Percentiles rank a stretch among this genome's conserved stretches.
Evolutionary conservation across 2,797 vertebrate genomes (phyloP).

Genomic region (Paedocypris micromegethes): DNA sequence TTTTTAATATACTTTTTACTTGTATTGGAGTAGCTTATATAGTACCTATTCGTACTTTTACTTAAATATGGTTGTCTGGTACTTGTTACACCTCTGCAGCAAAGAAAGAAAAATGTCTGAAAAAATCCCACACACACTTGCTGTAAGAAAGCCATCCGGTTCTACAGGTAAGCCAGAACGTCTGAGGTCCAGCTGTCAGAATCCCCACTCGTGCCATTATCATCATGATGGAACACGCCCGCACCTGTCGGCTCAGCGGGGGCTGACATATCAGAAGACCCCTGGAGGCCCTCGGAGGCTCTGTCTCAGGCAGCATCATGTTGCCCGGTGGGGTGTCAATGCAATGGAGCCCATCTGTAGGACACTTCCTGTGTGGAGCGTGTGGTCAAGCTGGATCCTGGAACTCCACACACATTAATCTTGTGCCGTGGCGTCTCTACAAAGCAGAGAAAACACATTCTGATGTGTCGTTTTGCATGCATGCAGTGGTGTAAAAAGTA

Average conservation of each 20-base stretch:
- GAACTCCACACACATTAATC: conserved; percentile 39
- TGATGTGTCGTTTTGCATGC: too few species aligned
- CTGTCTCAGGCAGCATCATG: conserved; percentile 56
- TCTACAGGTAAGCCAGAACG: conserved; percentile 71
- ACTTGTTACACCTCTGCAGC: not conserved
- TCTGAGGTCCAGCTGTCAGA: conserved; percentile 56
- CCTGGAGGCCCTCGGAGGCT: conserved; percentile 54
- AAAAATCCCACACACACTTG: not conserved
- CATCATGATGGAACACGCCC: conserved; percentile 35
- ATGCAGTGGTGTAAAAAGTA: too few species aligned
- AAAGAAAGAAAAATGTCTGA: not conserved
- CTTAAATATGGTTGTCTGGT: too few species aligned
- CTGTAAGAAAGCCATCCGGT: conserved; percentile 52
- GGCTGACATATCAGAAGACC: conserved; percentile 66
- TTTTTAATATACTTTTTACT: not conserved
- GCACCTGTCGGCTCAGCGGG: conserved; percentile 62
- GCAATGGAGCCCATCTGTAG: conserved; percentile 44
- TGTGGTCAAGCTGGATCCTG: conserved; percentile 18
- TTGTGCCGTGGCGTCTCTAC: conserved; percentile 30
- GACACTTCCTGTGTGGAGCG: conserved; percentile 16
- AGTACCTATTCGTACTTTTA: too few species aligned
- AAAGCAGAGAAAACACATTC: not conserved
- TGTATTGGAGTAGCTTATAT: too few species aligned
- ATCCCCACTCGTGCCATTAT: conserved; percentile 28
- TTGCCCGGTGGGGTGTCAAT: conserved; percentile 45